Evolutionary conservation across 2,113 vertebrate genomes (phyloP), one percentile per base, ranked within the genome.

Genomic region (Neotoma lepida): DNA sequence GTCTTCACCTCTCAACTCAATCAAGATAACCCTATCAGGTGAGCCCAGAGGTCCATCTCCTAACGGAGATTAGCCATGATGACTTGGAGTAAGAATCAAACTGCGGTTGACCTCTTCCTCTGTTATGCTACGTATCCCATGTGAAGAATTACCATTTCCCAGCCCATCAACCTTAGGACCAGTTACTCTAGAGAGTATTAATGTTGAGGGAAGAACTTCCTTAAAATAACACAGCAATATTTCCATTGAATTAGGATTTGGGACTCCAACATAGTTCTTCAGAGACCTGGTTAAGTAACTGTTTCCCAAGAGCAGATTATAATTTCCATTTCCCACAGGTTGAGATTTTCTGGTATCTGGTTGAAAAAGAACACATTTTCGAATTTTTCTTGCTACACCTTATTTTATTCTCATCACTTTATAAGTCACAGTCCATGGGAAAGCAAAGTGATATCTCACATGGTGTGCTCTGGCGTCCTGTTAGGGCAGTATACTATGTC

Each of bases 391-490:
- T 54, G 7, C 68, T 68, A 56, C 26, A 82, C n/a, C 12, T 74
- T 84, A 73, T 78, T 87, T 90, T 35, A 68, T 56, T 86, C n/a
- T 93, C 15, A 71, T 78, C 9, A 82, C 89, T 84, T 95, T 46
- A 35, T 61, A 88, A 90, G 70, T 89, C 76, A 86, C 26, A 44
- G 12, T 28, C n/a, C 18, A 56, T 78, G 26, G 26, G 13, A 46
- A 88, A 80, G 71, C 44, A 39, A 87, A 89, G 51, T 84, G 39
- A 30, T 88, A 84, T 13, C 70, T 44, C 30, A 92, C 18, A 54
- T 78, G 80, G 9, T 78, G 4, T 41, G 30, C 20, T 41, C 18
- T 41, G 2, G 44, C 24, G 12, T 26, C 5, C 46, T 58, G 2
- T 18, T 61, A 76, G 61, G 14, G 39, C 28, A 82, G 5, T 56